Evolutionary conservation across 2,888 invertebrate species (phyloP), one percentile per base, ranked within the genome.

Genomic region (Stomorhina lunata): DNA sequence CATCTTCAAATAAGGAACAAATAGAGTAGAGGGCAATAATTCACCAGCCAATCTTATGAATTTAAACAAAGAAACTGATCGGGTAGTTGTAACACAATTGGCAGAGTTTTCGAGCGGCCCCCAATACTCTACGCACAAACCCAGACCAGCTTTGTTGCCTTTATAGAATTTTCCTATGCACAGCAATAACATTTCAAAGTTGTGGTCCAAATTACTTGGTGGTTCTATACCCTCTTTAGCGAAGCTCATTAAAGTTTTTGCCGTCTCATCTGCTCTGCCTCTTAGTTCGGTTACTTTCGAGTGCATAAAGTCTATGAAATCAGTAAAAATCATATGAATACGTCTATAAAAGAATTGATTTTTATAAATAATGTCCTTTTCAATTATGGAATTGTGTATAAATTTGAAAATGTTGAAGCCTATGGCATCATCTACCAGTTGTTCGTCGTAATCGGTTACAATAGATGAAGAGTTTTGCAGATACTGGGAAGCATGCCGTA

Each of bases 301-400:
- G 69, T 98, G 98, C 96, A 98, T 96, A 71, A 96, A 93, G 83
- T 96, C 95, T 59, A 99, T 96, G 87, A 99, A 98, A 91, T 98
- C 98, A 0, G 97, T 96, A 68, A 98, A 93, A 7, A 98, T 92
- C 15, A 94, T 93, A 91, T 99, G 98, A 55, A 98, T 92, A 53
- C 96, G 93, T 22, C 96, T 93, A 86, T 96, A 93, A 88, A 97
- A 95, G 89, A 97, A 97, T 90, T 97, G 96, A 90, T 95, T 95
- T 80, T 93, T 93, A 85, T 93, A 94, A 76, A 97, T 93, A 32
- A 92, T 92, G 32, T 94, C 93, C 76, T 94, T 94, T 15, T 95
- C 94, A 25, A 97, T 92, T 29, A 98, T 92, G 15, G 94, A 93
- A 76, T 95, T 94, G 63, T 95, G 93, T 43, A 97, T 90, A 87